Percentiles rank a stretch among this genome's conserved stretches.
phyloP scores from a whole-genome alignment of 53 echinoderm and acorn worm species.

The Apostichopus leukothele region DNA sequence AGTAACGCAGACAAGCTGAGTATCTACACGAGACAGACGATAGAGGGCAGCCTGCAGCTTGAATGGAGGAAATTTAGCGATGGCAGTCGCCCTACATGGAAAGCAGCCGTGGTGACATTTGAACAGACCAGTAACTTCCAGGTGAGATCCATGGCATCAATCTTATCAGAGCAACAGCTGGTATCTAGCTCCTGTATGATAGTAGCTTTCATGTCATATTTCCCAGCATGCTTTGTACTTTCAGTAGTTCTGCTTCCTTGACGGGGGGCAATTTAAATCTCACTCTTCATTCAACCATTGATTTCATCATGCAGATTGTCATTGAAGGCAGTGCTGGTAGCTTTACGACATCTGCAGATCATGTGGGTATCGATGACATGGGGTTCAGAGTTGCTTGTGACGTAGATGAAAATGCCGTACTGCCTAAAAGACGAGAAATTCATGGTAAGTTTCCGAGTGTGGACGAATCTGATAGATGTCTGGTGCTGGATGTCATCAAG shows the following conservation, averaged over 20 bases:
- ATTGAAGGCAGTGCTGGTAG: slow-evolving; percentile 10
- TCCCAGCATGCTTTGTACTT: no score
- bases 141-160: neutral
- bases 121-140: neutral
- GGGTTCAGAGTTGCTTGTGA: neutral
- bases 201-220: neutral
- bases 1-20: slow-evolving; percentile 13
- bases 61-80: slow-evolving; percentile 2
- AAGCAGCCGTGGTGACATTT: neutral
- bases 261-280: no score
- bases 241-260: no score
- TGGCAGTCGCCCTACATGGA: neutral
- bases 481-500: no score
- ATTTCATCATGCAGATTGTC: neutral
- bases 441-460: no score
- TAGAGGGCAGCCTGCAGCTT: slow-evolving; percentile 4
- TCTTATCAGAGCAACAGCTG: neutral
- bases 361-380: slow-evolving; percentile 10
- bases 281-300: no score
- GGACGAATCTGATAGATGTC: no score
- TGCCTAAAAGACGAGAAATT: neutral
- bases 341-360: neutral
- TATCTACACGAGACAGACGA: neutral
- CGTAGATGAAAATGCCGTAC: neutral
- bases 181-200: neutral